Base-by-base conservation (phyloP, 64 coral and sea anemone genomes). In the Anthopleura sola region DNA sequence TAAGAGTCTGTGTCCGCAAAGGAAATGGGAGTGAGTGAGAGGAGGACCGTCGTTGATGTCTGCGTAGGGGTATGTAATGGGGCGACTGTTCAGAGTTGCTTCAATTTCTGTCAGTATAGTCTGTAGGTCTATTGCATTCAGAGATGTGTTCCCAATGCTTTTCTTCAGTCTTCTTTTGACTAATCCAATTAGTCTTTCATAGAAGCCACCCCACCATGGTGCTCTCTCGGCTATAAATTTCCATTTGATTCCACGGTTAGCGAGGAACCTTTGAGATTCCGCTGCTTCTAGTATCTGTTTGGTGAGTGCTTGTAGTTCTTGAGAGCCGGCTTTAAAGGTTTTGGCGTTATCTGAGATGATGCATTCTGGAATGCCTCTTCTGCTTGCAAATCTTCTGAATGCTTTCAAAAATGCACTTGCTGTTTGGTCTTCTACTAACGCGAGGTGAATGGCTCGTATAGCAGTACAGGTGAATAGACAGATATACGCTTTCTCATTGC, bases 401-500 rank as follows among this genome's bases (percentile, higher is more conserved):
- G 89, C 83, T 58, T 83, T 68, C 33, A 86, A 39, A 33, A 91
- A 91, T 18, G 83, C 53, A 8, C 49, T n/a, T 9, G 89, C 44
- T 68, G 83, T 80, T 13, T 69, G 74, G 49, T 91, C 54, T 44
- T 91, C 89, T 28, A 66, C 83, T 55, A 91, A 17, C 39, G 79
- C 55, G 2, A 91, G 57, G 39, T 91, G 89, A 39, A 91, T 21
- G 1, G 60, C 60, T 66, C 60, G 21, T 24, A 66, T 66, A 4
- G 60, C 60, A 15, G 75, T 69, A 49, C 82, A 85, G 13, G 88
- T 90, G 71, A 90, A 85, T 49, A 85, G 49, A 23, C 66, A 90
- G 39, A 84, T 84, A 28, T 90, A 84, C 21, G 68, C 48, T 69
- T 88, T 93, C 86, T 75, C 82, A 93, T 81, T 48, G 80, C 26